A percentile compares a stretch with the other conserved stretches of the same genome.
These are phyloP conservation scores for Gastrophysa polygoni DNA, from an alignment of 2,888 invertebrate species.

Conservation along the genomic window DNA sequence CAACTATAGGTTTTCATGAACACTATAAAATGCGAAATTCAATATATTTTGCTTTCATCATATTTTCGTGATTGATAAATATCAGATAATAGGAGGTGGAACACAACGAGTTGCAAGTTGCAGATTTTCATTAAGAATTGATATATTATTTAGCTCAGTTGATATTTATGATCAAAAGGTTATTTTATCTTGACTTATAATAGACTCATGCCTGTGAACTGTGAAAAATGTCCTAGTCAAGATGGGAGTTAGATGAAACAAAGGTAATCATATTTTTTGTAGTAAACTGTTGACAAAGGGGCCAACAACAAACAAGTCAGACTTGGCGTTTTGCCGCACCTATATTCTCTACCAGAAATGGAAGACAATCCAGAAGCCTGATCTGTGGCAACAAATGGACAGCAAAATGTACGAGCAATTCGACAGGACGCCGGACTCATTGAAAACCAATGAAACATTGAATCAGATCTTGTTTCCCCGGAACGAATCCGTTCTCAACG, in stretches of 20 bases:
- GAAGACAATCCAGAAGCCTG: slow-evolving; percentile 37
- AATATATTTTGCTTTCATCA: no score
- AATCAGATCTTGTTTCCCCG: slow-evolving; percentile 39
- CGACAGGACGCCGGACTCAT: slow-evolving; percentile 35
- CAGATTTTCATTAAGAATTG: no score
- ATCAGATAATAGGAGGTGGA: no score
- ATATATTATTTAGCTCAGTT: no score
- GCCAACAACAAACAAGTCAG: slow-evolving; percentile 38
- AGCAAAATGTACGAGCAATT: slow-evolving; percentile 41
- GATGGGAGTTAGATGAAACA: background rate
- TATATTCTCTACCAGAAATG: slow-evolving; percentile 47
- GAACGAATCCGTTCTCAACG: slow-evolving; percentile 25
- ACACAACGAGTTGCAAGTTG: no score
- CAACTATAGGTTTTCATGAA: no score
- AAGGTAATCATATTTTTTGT: slow-evolving; percentile 20
- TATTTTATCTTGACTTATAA: no score
- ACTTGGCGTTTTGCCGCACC: slow-evolving; percentile 45
- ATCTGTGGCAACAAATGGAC: slow-evolving; percentile 38
- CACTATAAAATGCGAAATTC: no score
- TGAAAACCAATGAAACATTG: slow-evolving; percentile 38
- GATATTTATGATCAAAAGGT: no score
- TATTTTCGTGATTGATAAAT: no score
- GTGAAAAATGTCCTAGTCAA: no score
- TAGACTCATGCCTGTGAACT: no score
- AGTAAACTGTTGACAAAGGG: slow-evolving; percentile 42